Conservation (phyloP, 2,797 vertebrate species). For the Lophotriccus pileatus region DNA sequence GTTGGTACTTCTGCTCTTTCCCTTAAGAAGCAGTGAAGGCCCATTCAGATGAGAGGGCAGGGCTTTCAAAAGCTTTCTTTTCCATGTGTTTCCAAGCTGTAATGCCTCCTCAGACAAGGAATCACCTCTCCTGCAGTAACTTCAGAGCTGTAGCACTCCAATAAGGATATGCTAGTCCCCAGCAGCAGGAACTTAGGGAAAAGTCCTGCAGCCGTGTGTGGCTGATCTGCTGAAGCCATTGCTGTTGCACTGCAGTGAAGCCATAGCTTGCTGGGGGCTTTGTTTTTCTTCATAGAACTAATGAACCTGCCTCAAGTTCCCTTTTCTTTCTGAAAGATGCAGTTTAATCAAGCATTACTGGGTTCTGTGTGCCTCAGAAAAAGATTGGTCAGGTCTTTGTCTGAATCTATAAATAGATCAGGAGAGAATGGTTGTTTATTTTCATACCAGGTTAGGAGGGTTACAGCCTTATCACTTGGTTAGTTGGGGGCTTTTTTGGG, state of each 20-base stretch:
- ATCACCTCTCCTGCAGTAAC: not conserved
- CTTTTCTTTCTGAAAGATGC: not conserved
- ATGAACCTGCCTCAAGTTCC: not conserved
- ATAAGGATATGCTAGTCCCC: not conserved
- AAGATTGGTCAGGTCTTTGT: not conserved
- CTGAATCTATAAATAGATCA: not conserved
- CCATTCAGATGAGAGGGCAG: not conserved
- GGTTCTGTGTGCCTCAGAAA: not conserved
- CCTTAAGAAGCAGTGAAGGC: not conserved
- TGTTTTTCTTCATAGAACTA: not conserved
- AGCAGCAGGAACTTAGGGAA: not conserved
- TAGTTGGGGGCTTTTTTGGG: accelerated
- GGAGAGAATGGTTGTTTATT: not conserved
- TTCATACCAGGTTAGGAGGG: not conserved
- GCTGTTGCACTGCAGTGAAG: not conserved
- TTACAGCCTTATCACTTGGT: not conserved
- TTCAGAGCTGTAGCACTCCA: not conserved
- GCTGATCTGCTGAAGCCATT: not conserved
- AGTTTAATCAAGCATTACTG: not conserved
- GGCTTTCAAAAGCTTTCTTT: not conserved
- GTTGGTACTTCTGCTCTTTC: not conserved
- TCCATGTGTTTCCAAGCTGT: not conserved
- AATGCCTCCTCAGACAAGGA: not conserved
- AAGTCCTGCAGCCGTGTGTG: not conserved
- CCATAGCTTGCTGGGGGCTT: not conserved